Base-by-base conservation (phyloP, 2,888 invertebrate genomes). In the Horisme vitalbata region DNA sequence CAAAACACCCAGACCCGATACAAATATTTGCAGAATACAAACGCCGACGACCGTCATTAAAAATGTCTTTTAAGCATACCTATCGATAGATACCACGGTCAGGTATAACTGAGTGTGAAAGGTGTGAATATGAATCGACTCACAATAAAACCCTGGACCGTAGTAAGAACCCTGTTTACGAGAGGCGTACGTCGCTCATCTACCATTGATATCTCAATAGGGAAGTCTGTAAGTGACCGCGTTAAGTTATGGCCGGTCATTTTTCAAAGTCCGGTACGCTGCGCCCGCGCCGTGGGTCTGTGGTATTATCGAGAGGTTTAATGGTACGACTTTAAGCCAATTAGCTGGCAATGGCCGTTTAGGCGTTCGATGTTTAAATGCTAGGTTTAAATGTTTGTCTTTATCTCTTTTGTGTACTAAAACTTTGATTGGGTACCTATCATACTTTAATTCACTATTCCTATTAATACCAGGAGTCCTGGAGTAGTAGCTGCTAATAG, bases 151-250 rank as follows among this genome's bases (percentile, higher is more conserved):
- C 43, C 11, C 5, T 34, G 43, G 39, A 26, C 18, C 31, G 54
- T 58, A 54, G 77, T 78, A 78, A 55, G 77, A 72, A 71, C 59
- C 43, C 60, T 71, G 75, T 79, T 79, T 79, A 78, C 78, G 79
- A 75, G 74, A 71, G 68, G 65, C 63, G 71, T 70, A 72, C 76
- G 79, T 73, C 77, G 70, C 72, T 85, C 86, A 82, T 86, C 83
- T 82, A 69, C 69, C 78, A 85, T 81, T 87, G 87, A 88, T 88
- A 84, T 86, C 87, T 88, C 86, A 87, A 87, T 87, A 84, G 83
- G 83, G 84, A 86, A 85, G 85, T 83, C 69, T 83, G 78, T 85
- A 82, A 86, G 83, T 84, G 84, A 85, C 82, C 79, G 84, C 69
- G 73, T 77, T 80, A 83, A 87, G 77, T 86, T 87, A 87, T 88